Evolutionary conservation across 23 tunicate genomes (phyloP).

Genomic region (Trididemnum miniatum): DNA sequence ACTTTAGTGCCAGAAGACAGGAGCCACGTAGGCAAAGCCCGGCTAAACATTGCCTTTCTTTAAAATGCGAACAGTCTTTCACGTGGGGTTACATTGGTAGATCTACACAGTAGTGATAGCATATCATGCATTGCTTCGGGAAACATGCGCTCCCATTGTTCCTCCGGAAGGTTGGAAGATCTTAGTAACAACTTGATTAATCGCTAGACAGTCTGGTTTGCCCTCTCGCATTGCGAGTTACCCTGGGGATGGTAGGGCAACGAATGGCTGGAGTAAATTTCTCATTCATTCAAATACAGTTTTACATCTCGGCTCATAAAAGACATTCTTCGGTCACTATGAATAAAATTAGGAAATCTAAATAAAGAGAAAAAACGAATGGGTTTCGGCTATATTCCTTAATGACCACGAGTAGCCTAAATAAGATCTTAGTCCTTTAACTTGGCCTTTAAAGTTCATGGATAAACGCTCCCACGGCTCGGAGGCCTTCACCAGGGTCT

Average conservation of each 20-base stretch:
- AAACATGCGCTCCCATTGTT: too few relatives aligned
- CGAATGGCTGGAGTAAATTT: neutral
- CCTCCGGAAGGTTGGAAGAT: too few relatives aligned
- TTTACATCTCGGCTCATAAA: neutral
- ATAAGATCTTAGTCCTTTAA: constrained; percentile 22
- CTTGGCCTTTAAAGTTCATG: constrained; percentile 40
- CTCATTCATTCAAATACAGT: neutral
- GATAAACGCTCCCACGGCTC: constrained; percentile 23
- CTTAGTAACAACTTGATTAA: too few relatives aligned
- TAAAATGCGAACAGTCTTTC: too few relatives aligned
- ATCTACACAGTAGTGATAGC: too few relatives aligned
- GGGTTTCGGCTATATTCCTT: constrained; percentile 34
- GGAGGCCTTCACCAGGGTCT: constrained; percentile 21
- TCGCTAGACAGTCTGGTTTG: constrained; percentile 35
- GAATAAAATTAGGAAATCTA: neutral
- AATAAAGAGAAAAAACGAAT: constrained; percentile 18
- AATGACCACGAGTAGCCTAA: constrained; percentile 24
- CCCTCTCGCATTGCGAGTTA: constrained; percentile 10
- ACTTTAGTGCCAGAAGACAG: too few relatives aligned
- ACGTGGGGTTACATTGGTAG: too few relatives aligned
- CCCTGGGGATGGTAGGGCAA: constrained; percentile 8
- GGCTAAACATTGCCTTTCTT: too few relatives aligned
- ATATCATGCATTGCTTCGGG: too few relatives aligned
- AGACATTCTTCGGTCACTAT: neutral
- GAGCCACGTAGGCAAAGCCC: too few relatives aligned